phyloP scores from a whole-genome alignment of 2,113 vertebrate genomes.

The Buteo buteo region DNA sequence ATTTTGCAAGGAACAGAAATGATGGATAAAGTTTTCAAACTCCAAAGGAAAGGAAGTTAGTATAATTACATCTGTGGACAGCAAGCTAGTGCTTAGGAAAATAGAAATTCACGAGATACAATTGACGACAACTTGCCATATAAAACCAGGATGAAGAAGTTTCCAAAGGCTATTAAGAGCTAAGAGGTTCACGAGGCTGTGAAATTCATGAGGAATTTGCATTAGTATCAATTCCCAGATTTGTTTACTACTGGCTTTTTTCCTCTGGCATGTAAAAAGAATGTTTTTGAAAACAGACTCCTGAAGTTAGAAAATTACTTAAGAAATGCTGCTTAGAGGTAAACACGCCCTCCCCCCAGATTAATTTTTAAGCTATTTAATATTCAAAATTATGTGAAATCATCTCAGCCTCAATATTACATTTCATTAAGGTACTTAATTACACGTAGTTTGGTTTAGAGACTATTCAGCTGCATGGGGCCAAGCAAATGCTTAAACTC shows the following conservation, averaged over 20 bases:
- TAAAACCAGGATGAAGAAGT: background rate
- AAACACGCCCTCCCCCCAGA: background rate
- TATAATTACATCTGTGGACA: background rate
- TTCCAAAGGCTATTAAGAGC: background rate
- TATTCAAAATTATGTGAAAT: background rate
- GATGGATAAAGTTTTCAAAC: background rate
- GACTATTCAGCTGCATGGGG: background rate
- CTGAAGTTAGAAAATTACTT: background rate
- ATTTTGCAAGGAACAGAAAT: background rate
- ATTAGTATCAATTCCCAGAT: background rate
- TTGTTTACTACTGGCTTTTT: background rate
- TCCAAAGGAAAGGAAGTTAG: background rate
- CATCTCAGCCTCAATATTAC: background rate
- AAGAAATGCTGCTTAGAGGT: background rate
- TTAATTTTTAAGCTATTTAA: background rate
- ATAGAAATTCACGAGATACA: background rate
- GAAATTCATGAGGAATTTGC: background rate
- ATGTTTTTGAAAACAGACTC: background rate
- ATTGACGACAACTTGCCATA: background rate
- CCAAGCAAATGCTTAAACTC: rapidly evolving
- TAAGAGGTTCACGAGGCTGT: background rate
- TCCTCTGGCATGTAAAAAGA: background rate
- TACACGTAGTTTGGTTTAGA: background rate
- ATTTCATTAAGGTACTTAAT: background rate
- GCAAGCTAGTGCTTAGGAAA: background rate